These are phyloP conservation scores for Ectemnius continuus DNA, from an alignment of 2,888 invertebrate species.

Conservation along the genomic window DNA sequence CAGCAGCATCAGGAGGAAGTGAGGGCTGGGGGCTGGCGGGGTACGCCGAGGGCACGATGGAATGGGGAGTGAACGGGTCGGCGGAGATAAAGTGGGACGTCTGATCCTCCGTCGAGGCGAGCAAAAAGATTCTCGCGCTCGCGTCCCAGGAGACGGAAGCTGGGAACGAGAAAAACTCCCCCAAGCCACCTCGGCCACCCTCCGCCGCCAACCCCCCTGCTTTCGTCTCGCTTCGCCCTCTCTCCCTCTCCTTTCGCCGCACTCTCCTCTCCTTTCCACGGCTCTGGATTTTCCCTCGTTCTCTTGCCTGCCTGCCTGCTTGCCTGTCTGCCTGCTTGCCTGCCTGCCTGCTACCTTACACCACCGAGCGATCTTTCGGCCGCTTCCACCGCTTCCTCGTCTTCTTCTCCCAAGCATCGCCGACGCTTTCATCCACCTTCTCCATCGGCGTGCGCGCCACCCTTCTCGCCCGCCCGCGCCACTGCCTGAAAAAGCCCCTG, in stretches of 20 bases:
- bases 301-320: neutral
- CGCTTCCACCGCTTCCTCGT: conserved; percentile 76
- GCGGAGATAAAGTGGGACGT: conserved; percentile 77
- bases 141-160: conserved; percentile 76
- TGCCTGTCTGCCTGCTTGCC: conserved; percentile 71
- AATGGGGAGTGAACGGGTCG: conserved; percentile 74
- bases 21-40: conserved; percentile 77
- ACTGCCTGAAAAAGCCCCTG: conserved; percentile 69
- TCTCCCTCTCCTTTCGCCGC: conserved; percentile 73
- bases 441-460: conserved; percentile 46
- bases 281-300: conserved; percentile 75
- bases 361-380: conserved; percentile 79
- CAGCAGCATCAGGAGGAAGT: conserved; percentile 65
- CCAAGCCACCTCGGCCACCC: conserved; percentile 77
- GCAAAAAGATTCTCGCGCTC: conserved; percentile 77
- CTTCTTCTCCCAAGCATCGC: conserved; percentile 25
- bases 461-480: conserved; percentile 39
- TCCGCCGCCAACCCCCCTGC: conserved; percentile 69
- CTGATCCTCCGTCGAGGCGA: conserved; percentile 77
- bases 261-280: conserved; percentile 76
- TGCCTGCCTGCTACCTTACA: conserved; percentile 72
- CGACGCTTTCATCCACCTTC: conserved; percentile 69
- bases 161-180: conserved; percentile 75
- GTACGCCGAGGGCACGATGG: conserved; percentile 67
- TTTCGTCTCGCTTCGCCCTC: conserved; percentile 63